Conservation (phyloP, 2,888 invertebrate species). For the Xestoiulus laeticollis region DNA sequence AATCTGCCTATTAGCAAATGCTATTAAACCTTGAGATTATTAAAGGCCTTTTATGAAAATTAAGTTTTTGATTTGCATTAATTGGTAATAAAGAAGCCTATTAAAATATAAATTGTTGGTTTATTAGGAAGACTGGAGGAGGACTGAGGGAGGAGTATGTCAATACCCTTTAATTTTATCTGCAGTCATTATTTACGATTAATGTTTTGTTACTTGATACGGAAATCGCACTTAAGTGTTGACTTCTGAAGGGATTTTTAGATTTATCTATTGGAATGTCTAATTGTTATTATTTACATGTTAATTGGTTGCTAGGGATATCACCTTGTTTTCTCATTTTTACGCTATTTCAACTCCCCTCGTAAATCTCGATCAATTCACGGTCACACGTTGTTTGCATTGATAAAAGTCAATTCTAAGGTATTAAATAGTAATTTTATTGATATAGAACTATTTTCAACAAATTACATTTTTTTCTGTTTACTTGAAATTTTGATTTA, state of each 20-base stretch:
- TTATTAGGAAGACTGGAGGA: not conserved
- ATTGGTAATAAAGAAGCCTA: not conserved
- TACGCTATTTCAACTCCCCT: not conserved
- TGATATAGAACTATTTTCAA: not conserved
- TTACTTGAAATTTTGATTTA: not conserved
- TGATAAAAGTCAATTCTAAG: not conserved
- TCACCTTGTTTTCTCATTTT: constrained; percentile 17
- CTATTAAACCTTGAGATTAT: not conserved
- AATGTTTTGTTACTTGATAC: constrained; percentile 30
- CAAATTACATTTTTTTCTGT: not conserved
- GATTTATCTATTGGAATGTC: constrained; percentile 34
- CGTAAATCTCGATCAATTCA: constrained; percentile 40
- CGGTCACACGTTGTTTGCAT: constrained; percentile 13
- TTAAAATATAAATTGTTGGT: constrained; percentile 24
- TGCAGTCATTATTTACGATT: constrained; percentile 21
- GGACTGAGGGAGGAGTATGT: constrained; percentile 12
- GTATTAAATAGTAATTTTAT: not conserved
- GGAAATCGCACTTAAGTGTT: constrained; percentile 32
- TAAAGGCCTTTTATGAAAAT: not conserved
- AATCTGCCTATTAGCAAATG: not conserved
- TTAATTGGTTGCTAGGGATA: constrained; percentile 2
- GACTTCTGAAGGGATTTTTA: constrained; percentile 12
- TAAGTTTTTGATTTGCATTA: not conserved
- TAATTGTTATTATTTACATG: constrained; percentile 35
- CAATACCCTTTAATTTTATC: constrained; percentile 41